Evolutionary conservation across 2,888 invertebrate genomes (phyloP), one percentile per base, ranked within the genome.

Genomic region (Pseudoips prasinana): DNA sequence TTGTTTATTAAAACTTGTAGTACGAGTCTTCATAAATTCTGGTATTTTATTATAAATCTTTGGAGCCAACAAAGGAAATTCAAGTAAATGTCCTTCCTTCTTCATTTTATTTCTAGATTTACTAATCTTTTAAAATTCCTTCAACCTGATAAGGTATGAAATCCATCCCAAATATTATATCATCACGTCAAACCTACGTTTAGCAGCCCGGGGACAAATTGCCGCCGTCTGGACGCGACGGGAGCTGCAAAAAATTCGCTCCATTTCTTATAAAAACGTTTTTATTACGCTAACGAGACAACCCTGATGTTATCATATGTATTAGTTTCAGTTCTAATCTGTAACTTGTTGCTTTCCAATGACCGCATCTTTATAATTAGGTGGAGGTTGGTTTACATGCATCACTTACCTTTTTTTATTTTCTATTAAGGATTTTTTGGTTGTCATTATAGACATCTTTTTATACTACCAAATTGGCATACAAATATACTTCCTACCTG

Each of bases 241-340:
- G 69, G 39, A 51, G 64, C 64, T 41, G 60, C 75, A 87, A 87
- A 87, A 87, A 87, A 86, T 79, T 87, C 69, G 85, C 85, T 76
- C 74, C 72, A 76, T 58, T 69, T 73, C 64, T 44, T 38, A 69
- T 58, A 81, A 82, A 85, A 83, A 79, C 60, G 45, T 57, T 75
- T 86, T 85, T 83, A 87, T 85, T 84, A 75, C 73, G 64, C 73
- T 81, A 85, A 87, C 84, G 73, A 82, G 79, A 51, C 67, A 71
- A 65, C 73, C 77, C 73, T 54, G 85, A 86, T 84, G 71, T 63
- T 87, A 86, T 87, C 85, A 62, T 44, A 33, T 61, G 75, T 84
- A 86, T 87, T 85, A 85, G 83, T 86, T 86, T 85, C 86, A 84
- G 78, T 82, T 82, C 79, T 78, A 80, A 82, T 80, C 73, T 62